Percentiles rank a stretch among this genome's conserved stretches.
These are phyloP conservation scores for Pluvialis apricaria DNA, from an alignment of 2,113 vertebrate species.

Conservation along the genomic window DNA sequence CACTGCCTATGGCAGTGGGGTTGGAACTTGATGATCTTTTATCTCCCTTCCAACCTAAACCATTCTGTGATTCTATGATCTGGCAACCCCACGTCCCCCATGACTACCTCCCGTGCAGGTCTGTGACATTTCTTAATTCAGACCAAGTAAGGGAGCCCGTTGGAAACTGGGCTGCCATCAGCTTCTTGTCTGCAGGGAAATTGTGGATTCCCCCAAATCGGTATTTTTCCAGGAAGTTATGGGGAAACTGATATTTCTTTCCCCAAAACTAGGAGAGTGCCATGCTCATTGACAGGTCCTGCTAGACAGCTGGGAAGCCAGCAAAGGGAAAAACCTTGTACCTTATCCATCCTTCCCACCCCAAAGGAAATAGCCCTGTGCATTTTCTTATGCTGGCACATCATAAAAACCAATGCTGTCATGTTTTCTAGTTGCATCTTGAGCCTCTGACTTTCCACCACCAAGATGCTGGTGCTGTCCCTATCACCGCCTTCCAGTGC, in stretches of 20 bases:
- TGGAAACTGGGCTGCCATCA: not conserved
- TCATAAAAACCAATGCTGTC: not conserved
- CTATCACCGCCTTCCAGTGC: not conserved
- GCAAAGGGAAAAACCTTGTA: not conserved
- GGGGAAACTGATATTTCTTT: not conserved
- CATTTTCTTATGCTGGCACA: not conserved
- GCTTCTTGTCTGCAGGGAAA: not conserved
- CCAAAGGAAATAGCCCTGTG: not conserved
- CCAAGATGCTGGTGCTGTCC: accelerated
- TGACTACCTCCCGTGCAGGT: accelerated
- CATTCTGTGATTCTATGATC: no score
- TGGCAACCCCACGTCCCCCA: not conserved
- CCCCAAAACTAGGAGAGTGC: not conserved
- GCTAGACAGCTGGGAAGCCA: not conserved
- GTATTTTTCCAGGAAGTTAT: not conserved
- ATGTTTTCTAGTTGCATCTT: not conserved
- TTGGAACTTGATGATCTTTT: no score
- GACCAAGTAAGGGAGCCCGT: not conserved
- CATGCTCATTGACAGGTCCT: not conserved
- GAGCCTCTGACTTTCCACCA: not conserved
- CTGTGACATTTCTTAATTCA: not conserved
- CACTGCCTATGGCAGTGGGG: no score
- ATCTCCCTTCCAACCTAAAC: no score
- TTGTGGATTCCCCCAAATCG: not conserved
- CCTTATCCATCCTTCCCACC: not conserved